Base-by-base conservation (phyloP, 2,113 vertebrate genomes). In the Gopherus flavomarginatus region DNA sequence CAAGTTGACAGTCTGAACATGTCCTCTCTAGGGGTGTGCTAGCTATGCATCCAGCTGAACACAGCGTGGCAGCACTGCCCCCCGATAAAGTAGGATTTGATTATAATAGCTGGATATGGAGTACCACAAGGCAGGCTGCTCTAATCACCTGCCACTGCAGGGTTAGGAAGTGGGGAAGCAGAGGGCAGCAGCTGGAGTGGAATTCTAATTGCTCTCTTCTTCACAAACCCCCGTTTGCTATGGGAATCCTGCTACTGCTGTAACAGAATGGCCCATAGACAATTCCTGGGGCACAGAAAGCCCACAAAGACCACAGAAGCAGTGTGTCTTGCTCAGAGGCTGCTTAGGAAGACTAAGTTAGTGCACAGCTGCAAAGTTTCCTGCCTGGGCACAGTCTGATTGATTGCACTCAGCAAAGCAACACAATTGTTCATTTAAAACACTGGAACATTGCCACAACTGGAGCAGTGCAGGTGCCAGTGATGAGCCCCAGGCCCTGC, bases 121-220 rank as follows among this genome's bases (percentile, higher is more conserved):
- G 90, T 83, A 83, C 89, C 57, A 93, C 87, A 94, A 95, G 81
- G 89, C 89, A 92, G 81, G 81, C 38, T 85, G 52, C 0, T 5
- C 87, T 96, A 91, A 93, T 97, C 96, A 97, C 96, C 94, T 97
- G 96, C 95, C 0, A 31, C 92, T 96, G 89, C 81, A 97, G 95
- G 92, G 94, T 97, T 95, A 88, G 87, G 87, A 95, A 95, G 86
- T 81, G 78, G 90, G 83, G 92, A 85, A 93, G 89, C 11, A n/a
- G 9, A 38, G 65, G 65, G 4, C 35, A 69, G 94, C 95, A 95
- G 89, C 87, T 79, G 83, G 91, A 93, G 92, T 93, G 95, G 95
- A 97, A 97, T 97, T 97, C 97, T 97, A 97, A 97, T 97, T 97
- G 95, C 93, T 92, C 95, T 97, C 94, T 92, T 97, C 96, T 95